Conservation (phyloP, 1,140 invertebrate species). For the Eciton burchellii region DNA sequence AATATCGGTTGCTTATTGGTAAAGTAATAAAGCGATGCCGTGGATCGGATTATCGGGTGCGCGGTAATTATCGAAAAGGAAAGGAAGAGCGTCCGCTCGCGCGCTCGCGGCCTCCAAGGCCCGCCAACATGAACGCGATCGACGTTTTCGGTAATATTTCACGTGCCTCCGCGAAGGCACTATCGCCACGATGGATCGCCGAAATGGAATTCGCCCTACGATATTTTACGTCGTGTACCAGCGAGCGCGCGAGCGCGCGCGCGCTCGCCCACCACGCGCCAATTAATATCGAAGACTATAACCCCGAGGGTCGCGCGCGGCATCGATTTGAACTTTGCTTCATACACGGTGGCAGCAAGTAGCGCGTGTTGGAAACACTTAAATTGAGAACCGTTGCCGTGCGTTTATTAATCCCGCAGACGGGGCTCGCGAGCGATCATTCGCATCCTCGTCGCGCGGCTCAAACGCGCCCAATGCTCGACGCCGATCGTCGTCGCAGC, state of each 20-base stretch:
- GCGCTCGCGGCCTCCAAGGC: background rate
- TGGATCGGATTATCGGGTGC: conserved; percentile 49
- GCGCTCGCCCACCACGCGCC: conserved; percentile 39
- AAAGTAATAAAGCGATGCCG: conserved; percentile 61
- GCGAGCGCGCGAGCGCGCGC: conserved; percentile 42
- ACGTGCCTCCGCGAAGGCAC: conserved; percentile 24
- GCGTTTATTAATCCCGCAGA: conserved; percentile 65
- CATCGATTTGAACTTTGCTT: conserved; percentile 50
- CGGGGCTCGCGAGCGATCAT: background rate
- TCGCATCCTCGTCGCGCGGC: background rate
- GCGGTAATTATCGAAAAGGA: conserved; percentile 50
- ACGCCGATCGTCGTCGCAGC: conserved; percentile 17
- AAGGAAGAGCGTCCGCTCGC: conserved; percentile 7
- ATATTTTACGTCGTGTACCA: conserved; percentile 42
- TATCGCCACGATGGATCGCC: conserved; percentile 48
- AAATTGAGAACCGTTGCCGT: conserved; percentile 39
- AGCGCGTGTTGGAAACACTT: conserved; percentile 16
- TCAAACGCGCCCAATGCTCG: conserved; percentile 23
- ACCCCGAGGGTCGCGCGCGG: conserved; percentile 42
- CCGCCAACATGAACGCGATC: background rate
- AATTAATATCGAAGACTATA: conserved; percentile 55
- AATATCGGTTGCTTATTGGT: conserved; percentile 60
- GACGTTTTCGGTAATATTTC: conserved; percentile 56
- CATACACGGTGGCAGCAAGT: conserved; percentile 31
- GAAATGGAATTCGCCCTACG: conserved; percentile 67